Base-by-base conservation (phyloP, 2,797 vertebrate species). In the Pseudomugil tenellus region DNA sequence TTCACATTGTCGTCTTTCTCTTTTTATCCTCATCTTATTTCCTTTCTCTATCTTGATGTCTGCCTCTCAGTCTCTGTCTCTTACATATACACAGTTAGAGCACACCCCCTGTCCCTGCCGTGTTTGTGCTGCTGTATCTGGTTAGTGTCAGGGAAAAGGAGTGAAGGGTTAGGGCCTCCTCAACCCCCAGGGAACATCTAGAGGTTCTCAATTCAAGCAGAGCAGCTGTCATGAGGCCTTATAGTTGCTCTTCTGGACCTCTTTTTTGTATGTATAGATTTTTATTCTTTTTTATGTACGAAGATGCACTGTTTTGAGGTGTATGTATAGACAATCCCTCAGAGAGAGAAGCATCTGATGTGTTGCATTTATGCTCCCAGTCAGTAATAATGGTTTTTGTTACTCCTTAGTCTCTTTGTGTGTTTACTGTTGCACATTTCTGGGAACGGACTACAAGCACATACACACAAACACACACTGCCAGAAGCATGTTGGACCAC, bases 391-490 rank as follows among this genome's bases (percentile, higher is more conserved):
- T 81, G 84, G 84, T 85, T 32, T 81, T 84, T 87, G 85, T 86
- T 83, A 84, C 84, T 86, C 84, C 73, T 84, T 66, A 77, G 76
- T 76, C 79, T 90, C 76, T 81, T 85, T 41, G 76, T 89, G 84
- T 91, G 90, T 92, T 91, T 92, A 92, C 85, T 80, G 84, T 88
- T 89, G 80, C 74, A 83, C 84, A 78, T 90, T 89, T 88, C 84
- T 90, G 82, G 74, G 84, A 90, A 87, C 70, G 76, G 73, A 71
- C 81, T 71, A 64, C 68, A 80, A 52, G 29, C 32, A 6, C 56
- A 68, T 58, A 48, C 34, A 69, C 76, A 62, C 64, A 52, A 53
- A 41, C 67, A 64, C 52, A 59, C 74, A 74, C 61, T 77, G 82
- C 86, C 82, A 89, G 82, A 62, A 86, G 84, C 86, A 79, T 65